Evolutionary conservation across 92 coral and sea anemone species (phyloP), one percentile per base, ranked within the genome.

Genomic region (Zoanthus solanderi): DNA sequence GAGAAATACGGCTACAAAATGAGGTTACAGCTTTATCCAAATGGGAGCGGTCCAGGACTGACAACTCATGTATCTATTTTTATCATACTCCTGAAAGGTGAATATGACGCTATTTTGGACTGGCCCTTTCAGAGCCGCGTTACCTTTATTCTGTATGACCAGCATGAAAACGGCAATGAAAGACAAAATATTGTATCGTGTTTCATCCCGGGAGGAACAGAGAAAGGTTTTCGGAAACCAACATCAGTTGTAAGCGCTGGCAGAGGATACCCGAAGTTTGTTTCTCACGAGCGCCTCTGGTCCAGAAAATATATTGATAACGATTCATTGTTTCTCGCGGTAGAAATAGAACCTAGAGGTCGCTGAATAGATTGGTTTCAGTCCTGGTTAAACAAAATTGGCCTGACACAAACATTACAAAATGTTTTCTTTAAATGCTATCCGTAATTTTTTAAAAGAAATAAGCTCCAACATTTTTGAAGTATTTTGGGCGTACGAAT

Each of bases 281-380:
- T 81, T 81, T 81, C 85, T 48, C 85, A 81, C 76, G 85, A 81
- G 48, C 85, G 75, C n/a, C 85, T 81, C 75, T 34, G 50, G 75
- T 81, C 75, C 28, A 81, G 85, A 81, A 81, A 67, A 28, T 81
- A 81, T 71, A 13, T 66, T 47, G 63, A 30, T 28, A n/a, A 81
- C 5, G 85, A 68, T 12, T 81, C 75, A 4, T 7, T 81, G 46
- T 81, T 65, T 68, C 47, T 81, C 18, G 71, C 85, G 4, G 85
- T 81, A 12, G 85, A 66, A 81, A 65, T 81, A 12, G 85, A 81
- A 81, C 44, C 85, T 15, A 65, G 44, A 12, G 52, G 14, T 65
- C 60, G 44, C 4, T 77, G 30, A 48, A 5, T 29, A 54, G 65
- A 11, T 29, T 56, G 44, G 47, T 34, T 48, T 31, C 82, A 12